Evolutionary conservation across 2,888 invertebrate species (phyloP).

Genomic region (Napeogenes inachia): DNA sequence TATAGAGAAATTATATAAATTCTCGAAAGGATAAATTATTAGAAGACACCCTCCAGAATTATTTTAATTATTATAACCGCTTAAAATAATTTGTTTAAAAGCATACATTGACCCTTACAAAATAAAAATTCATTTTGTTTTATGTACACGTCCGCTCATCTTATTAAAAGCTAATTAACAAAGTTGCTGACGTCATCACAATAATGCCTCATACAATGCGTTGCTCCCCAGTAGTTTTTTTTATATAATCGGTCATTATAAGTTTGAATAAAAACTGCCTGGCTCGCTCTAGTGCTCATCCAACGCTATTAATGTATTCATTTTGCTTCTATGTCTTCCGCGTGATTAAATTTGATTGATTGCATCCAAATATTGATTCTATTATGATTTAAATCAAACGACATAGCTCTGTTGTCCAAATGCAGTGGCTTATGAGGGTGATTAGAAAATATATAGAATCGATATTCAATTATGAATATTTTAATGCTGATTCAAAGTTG

Average conservation of each 20-base stretch:
- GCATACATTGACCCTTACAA: slow-evolving; percentile 5
- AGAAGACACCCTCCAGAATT: background rate
- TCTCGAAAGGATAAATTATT: background rate
- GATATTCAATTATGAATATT: too few relatives aligned
- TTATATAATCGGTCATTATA: slow-evolving; percentile 65
- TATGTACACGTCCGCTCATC: slow-evolving; percentile 27
- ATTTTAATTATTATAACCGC: background rate
- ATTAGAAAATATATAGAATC: too few relatives aligned
- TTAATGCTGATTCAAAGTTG: too few relatives aligned
- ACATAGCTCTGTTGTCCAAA: too few relatives aligned
- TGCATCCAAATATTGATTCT: slow-evolving; percentile 75
- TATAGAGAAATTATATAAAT: background rate
- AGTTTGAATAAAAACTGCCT: slow-evolving; percentile 41
- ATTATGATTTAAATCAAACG: slow-evolving; percentile 35
- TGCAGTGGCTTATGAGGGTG: too few relatives aligned
- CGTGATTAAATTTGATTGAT: slow-evolving; percentile 77
- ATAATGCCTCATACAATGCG: slow-evolving; percentile 57
- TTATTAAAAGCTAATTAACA: slow-evolving; percentile 61
- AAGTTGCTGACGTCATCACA: slow-evolving; percentile 66
- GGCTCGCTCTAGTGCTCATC: slow-evolving; percentile 53
- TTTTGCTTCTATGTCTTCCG: slow-evolving; percentile 74
- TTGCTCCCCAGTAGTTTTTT: slow-evolving; percentile 55
- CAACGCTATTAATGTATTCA: slow-evolving; percentile 69
- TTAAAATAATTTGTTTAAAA: background rate
- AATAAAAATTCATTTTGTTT: slow-evolving; percentile 18